phyloP scores from a whole-genome alignment of 35 echinoderm and acorn worm genomes.

The Nesometra sesokonis region DNA sequence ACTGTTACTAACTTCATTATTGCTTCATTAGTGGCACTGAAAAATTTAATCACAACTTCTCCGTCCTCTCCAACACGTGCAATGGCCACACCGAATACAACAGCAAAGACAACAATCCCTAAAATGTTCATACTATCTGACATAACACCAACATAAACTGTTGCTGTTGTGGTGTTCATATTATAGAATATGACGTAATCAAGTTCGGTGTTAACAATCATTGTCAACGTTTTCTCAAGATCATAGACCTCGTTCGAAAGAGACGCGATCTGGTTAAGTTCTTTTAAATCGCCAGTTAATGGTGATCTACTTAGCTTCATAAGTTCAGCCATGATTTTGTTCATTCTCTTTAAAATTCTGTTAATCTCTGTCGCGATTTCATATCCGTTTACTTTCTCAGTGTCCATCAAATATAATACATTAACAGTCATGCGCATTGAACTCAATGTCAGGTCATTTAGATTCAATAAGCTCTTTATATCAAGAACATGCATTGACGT shows the following conservation, averaged over 20 bases:
- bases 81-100: slow-evolving; percentile 74
- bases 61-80: slow-evolving; percentile 58
- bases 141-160: slow-evolving; percentile 35
- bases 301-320: slow-evolving; percentile 28
- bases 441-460: slow-evolving; percentile 49
- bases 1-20: slow-evolving; percentile 78
- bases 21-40: slow-evolving; percentile 60
- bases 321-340: slow-evolving; percentile 34
- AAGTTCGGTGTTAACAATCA: slow-evolving; percentile 22
- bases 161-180: slow-evolving; percentile 15
- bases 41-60: slow-evolving; percentile 55
- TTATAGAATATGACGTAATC: slow-evolving; percentile 40
- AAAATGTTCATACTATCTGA: slow-evolving; percentile 94
- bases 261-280: slow-evolving; percentile 57
- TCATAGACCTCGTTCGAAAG: slow-evolving; percentile 40
- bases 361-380: slow-evolving; percentile 40
- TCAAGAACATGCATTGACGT: slow-evolving; percentile 20
- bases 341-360: slow-evolving; percentile 46
- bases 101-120: slow-evolving; percentile 90
- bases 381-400: slow-evolving; percentile 11
- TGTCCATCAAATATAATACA: slow-evolving; percentile 59
- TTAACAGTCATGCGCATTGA: slow-evolving; percentile 50
- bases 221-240: slow-evolving; percentile 26
- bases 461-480: slow-evolving; percentile 32
- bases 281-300: slow-evolving; percentile 31